Evolutionary conservation across 2,113 vertebrate genomes (phyloP), one percentile per base, ranked within the genome.

Genomic region (Hassar affinis): DNA sequence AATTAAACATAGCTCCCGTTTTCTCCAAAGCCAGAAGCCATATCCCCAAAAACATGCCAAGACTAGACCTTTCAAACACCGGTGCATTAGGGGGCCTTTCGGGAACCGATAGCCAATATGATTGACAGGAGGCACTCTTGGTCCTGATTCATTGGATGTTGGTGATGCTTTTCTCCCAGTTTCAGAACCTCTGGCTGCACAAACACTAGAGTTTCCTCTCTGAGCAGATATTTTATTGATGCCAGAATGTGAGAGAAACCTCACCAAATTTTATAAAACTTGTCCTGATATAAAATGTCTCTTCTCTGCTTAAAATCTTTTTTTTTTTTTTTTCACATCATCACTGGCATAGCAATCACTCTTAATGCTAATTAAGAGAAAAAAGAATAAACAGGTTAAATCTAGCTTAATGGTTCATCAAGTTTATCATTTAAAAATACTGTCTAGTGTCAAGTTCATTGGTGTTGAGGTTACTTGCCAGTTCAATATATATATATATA

Each of bases 181-280:
- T 71, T 72, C 45, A 49, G 45, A 72, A 72, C 25, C 69, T 49
- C 20, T 49, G 45, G 69, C 69, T 72, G 14, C 45, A 72, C 45
- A 72, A 49, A 72, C 69, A 72, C 45, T 2, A 72, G 7, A 8
- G 25, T 27, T 72, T 49, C 27, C 42, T 72, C 69, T 72, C 69
- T 49, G 12, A 72, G 45, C 69, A 49, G 42, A 72, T 49, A 72
- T 49, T 72, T 72, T 72, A 72, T 72, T 72, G 69, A 49, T 72
- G 69, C 42, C n/a, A 27, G 69, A 72, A 49, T 72, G 45, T 72
- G 25, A 72, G 69, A 71, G 68, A 38, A 71, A 71, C 68, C 45
- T 69, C 20, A 4, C 66, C 35, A 69, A 69, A 69, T 47, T 72
- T 42, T 45, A 25, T 45, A 69, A 69, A 45, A 35, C 33, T 11